Conservation (phyloP, 2,888 invertebrate genomes). For the Ephialtes manifestator region DNA sequence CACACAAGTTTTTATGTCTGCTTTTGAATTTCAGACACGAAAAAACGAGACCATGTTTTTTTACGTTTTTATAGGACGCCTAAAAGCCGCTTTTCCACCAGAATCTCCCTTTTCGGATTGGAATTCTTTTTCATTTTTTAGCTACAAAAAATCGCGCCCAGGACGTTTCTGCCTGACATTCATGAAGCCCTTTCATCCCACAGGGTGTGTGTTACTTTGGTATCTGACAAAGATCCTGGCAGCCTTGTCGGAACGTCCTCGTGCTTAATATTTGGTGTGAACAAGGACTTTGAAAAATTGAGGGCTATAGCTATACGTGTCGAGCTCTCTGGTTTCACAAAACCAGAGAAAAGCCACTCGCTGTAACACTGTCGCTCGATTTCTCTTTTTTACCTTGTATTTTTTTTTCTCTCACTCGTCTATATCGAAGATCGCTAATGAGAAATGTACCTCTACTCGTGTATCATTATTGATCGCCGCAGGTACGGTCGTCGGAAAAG, state of each 20-base stretch:
- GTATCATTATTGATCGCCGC: constrained; percentile 65
- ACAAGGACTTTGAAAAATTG: constrained; percentile 37
- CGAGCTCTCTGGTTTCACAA: constrained; percentile 20
- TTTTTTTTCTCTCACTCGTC: constrained; percentile 30
- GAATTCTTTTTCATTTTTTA: not conserved
- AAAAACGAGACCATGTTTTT: not conserved
- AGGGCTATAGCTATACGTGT: not conserved
- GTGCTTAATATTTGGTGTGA: constrained; percentile 30
- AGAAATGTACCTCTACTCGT: constrained; percentile 67
- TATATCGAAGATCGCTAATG: constrained; percentile 68
- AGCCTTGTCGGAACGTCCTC: constrained; percentile 10
- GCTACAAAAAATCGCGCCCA: not conserved
- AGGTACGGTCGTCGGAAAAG: constrained; percentile 40
- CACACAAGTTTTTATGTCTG: not conserved
- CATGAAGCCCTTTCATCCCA: constrained; percentile 13
- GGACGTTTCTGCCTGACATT: not conserved
- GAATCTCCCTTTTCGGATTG: constrained; percentile 1
- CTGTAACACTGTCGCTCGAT: not conserved
- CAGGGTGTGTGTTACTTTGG: not conserved
- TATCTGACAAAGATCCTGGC: constrained; percentile 20
- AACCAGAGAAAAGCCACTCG: constrained; percentile 30
- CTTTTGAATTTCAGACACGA: not conserved
- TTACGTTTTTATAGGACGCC: not conserved
- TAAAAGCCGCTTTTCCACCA: not conserved
- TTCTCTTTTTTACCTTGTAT: not conserved